Conservation (phyloP, 2,797 vertebrate genomes). For the Rhinophrynus dorsalis region DNA sequence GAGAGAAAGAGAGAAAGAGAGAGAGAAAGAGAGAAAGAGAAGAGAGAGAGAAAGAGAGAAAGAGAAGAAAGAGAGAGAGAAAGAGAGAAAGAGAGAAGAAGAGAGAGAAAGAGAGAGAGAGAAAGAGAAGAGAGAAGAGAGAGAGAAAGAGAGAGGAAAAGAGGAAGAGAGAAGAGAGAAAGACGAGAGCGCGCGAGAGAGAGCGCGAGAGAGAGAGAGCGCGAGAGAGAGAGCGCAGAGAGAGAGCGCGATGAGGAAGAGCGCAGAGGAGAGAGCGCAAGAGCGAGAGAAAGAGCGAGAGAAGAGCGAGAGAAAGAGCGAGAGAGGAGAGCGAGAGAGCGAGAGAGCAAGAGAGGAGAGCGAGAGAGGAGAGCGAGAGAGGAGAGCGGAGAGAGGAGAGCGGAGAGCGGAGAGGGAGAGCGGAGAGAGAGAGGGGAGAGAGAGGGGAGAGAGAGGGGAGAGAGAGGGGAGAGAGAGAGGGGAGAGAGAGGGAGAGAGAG, state of each 20-base stretch:
- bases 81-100: neutral
- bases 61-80: neutral
- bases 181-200: neutral
- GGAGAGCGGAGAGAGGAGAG: neutral
- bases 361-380: neutral
- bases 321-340: neutral
- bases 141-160: slow-evolving; percentile 4
- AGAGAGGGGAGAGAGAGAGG: neutral
- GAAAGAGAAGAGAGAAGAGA: neutral
- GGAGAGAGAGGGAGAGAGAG: neutral
- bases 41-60: neutral
- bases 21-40: neutral
- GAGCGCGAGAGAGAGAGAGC: neutral
- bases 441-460: neutral
- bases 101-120: too few species aligned
- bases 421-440: neutral
- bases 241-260: neutral
- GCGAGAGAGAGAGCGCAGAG: neutral
- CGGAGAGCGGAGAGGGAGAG: neutral
- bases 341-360: neutral
- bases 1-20: neutral
- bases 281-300: neutral
- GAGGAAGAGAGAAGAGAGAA: neutral
- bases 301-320: neutral
- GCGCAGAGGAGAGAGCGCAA: neutral